These are phyloP conservation scores for Aleiodes sp. DNA, from an alignment of 1,140 invertebrate species.

Conservation along the genomic window DNA sequence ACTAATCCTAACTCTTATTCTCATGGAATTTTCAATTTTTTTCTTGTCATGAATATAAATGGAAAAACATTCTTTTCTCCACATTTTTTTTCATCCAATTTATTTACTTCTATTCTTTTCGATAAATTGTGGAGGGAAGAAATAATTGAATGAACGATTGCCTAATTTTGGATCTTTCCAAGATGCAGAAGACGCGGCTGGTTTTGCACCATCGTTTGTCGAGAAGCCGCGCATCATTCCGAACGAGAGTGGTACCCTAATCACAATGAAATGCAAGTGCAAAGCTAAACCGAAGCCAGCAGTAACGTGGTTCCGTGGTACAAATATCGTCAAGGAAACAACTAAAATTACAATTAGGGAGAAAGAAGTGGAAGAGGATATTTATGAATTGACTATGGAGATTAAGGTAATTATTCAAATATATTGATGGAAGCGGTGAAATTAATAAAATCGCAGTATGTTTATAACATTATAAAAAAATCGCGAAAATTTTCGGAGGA, in stretches of 20 bases:
- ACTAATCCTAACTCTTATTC: background rate
- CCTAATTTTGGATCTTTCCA: constrained; percentile 64
- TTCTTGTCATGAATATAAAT: too few species aligned
- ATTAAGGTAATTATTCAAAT: constrained; percentile 74
- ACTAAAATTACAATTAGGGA: constrained; percentile 87
- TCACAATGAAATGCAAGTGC: constrained; percentile 95
- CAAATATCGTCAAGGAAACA: constrained; percentile 83
- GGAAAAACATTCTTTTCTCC: too few species aligned
- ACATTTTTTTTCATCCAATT: too few species aligned
- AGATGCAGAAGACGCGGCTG: constrained; percentile 89
- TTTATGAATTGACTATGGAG: constrained; percentile 88
- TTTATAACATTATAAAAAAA: too few species aligned
- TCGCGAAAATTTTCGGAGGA: too few species aligned
- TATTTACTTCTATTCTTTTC: too few species aligned
- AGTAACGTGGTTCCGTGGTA: constrained; percentile 90
- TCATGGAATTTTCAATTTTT: too few species aligned
- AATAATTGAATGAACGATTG: constrained; percentile 9
- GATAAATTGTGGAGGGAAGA: background rate
- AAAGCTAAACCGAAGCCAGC: constrained; percentile 91
- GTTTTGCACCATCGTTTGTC: constrained; percentile 93
- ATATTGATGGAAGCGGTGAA: background rate
- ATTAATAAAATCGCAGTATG: background rate
- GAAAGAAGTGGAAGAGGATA: constrained; percentile 80
- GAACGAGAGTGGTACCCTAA: constrained; percentile 93
- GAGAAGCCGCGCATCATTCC: constrained; percentile 98